A percentile compares a stretch with the other conserved stretches of the same genome.
phyloP scores from a whole-genome alignment of 2,113 vertebrate genomes.

The Sinosuthora webbiana region DNA sequence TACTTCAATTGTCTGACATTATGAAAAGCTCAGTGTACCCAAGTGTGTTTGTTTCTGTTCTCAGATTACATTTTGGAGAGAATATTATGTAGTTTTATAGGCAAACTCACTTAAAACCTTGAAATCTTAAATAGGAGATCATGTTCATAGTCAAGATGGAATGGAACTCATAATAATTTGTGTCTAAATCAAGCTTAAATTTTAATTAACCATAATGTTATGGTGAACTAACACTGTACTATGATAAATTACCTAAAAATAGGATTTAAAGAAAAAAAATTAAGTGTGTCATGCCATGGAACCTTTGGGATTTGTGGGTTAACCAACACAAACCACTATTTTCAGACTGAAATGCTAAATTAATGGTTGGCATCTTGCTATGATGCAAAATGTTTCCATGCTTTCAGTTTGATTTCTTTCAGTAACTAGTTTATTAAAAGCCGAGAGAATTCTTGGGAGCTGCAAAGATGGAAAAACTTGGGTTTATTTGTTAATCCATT shows the following conservation, averaged over 20 bases:
- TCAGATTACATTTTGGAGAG: neutral
- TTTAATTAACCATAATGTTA: neutral
- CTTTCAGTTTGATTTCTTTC: neutral
- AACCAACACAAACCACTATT: neutral
- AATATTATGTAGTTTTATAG: neutral
- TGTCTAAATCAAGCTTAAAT: neutral
- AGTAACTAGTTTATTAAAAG: neutral
- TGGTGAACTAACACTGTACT: neutral
- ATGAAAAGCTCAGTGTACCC: neutral
- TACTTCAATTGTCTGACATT: neutral
- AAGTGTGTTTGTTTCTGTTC: neutral
- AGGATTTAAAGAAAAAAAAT: neutral
- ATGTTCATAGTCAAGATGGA: neutral
- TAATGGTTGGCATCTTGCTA: neutral
- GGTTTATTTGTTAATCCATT: neutral
- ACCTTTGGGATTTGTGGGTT: neutral
- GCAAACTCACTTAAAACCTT: neutral
- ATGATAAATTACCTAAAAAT: neutral
- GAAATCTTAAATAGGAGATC: neutral
- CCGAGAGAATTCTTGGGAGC: neutral
- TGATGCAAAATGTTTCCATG: neutral
- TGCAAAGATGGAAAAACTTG: neutral
- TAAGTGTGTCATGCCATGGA: neutral
- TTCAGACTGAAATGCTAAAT: neutral
- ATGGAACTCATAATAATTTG: neutral